phyloP scores from a whole-genome alignment of 2,113 vertebrate genomes.

The Bolborhynchus lineola region DNA sequence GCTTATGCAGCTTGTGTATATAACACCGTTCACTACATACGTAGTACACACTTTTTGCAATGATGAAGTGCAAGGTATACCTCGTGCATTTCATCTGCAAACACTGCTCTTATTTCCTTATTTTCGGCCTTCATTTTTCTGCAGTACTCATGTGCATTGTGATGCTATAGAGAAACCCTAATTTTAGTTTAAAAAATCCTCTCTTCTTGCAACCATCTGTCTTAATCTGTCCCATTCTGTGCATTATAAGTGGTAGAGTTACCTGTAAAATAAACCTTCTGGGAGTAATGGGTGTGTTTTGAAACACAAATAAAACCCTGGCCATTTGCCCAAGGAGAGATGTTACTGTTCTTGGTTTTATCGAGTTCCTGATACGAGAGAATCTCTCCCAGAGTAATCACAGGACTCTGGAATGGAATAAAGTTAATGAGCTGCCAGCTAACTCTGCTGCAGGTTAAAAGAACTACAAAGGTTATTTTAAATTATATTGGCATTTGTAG shows the following conservation, averaged over 20 bases:
- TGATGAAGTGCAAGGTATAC: not conserved
- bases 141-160: not conserved
- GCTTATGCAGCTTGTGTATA: not conserved
- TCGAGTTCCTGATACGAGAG: not conserved
- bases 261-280: not conserved
- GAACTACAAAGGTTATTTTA: not conserved
- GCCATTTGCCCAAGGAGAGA: not conserved
- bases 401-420: not conserved
- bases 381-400: not conserved
- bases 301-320: not conserved
- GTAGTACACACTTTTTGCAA: fast-evolving
- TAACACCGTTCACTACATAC: not conserved
- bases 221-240: not conserved
- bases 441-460: not conserved
- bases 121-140: not conserved
- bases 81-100: not conserved
- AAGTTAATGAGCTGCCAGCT: not conserved
- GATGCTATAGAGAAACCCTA: not conserved
- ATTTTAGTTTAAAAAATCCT: not conserved
- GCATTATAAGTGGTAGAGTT: not conserved
- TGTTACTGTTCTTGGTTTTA: not conserved
- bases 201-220: not conserved
- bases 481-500: not conserved
- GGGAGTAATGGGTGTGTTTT: not conserved
- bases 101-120: not conserved